Percentiles rank a stretch among this genome's conserved stretches.
Evolutionary conservation across 2,797 vertebrate genomes (phyloP).

Genomic region (Lemur catta): DNA sequence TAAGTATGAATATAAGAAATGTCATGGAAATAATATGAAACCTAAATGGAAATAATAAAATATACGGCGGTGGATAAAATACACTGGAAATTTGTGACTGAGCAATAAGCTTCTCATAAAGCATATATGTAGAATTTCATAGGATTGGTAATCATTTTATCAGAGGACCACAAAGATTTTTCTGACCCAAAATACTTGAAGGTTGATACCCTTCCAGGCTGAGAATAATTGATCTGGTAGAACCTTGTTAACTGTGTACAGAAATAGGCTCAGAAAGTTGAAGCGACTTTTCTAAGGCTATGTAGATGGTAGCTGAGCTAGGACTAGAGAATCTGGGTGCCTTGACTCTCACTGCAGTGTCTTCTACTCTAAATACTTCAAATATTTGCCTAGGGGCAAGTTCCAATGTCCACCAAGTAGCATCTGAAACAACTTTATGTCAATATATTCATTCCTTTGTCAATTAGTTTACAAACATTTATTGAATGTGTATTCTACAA

Average conservation of each 20-base stretch:
- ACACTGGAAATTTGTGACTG: neutral
- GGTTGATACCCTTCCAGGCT: neutral
- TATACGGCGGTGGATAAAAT: neutral
- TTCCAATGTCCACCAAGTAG: neutral
- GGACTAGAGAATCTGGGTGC: neutral
- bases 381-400: neutral
- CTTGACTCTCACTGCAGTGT: neutral
- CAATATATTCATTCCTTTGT: neutral
- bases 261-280: slow-evolving; percentile 12
- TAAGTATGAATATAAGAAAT: neutral
- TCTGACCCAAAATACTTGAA: slow-evolving; percentile 41
- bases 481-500: neutral
- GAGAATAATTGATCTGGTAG: neutral
- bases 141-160: neutral
- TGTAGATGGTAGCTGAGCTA: neutral
- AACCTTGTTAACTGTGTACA: neutral
- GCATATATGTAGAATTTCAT: neutral
- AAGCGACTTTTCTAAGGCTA: slow-evolving; percentile 17
- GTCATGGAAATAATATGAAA: slow-evolving; percentile 26
- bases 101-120: neutral
- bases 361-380: slow-evolving; percentile 11
- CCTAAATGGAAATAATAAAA: neutral
- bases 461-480: slow-evolving; percentile 1
- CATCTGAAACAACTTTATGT: neutral
- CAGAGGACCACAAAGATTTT: slow-evolving; percentile 2